Evolutionary conservation across 2,888 invertebrate genomes (phyloP), one percentile per base, ranked within the genome.

Genomic region (Lepas anatifera): DNA sequence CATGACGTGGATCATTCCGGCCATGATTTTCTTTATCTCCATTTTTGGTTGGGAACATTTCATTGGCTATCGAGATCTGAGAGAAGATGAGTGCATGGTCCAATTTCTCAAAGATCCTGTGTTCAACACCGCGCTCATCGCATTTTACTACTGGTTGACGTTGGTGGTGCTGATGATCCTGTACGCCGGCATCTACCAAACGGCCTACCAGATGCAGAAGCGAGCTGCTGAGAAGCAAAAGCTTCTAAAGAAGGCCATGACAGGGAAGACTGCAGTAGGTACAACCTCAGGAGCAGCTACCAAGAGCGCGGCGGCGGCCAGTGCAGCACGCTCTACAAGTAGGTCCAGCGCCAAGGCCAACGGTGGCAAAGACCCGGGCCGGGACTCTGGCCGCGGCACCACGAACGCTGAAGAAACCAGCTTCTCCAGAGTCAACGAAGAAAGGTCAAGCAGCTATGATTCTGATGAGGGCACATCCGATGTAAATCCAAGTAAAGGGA

Each of bases 21-120:
- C 95, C 1, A 82, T 96, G 71, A 83, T 99, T 16, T 99, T 99
- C 81, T 98, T 98, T 81, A 94, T 95, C 74, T 95, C 95, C 73
- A 98, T 99, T 75, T 96, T 99, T 78, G 98, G 98, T 63, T 99
- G 98, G 96, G 97, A 97, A 78, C 95, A 95, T 80, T 98, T 98
- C 78, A 90, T 95, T 66, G 97, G 97, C 29, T 90, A 89, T 77
- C 84, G 96, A 72, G 93, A 95, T 76, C 84, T 96, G 69, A 82
- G 87, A 75, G 90, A 91, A 22, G 91, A 91, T 2, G 89, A 93
- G 80, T 98, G 97, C 79, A 90, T 93, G 70, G 97, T 98, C 25
- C 97, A 98, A 81, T 99, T 99, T 81, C 85, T 98, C 72, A 95
- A 95, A 80, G 95, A 98, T 80, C 95, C 97, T 0, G 87, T 96